These are phyloP conservation scores for Urocyon cinereoargenteus DNA, from an alignment of 2,797 vertebrate genomes.

Conservation along the genomic window DNA sequence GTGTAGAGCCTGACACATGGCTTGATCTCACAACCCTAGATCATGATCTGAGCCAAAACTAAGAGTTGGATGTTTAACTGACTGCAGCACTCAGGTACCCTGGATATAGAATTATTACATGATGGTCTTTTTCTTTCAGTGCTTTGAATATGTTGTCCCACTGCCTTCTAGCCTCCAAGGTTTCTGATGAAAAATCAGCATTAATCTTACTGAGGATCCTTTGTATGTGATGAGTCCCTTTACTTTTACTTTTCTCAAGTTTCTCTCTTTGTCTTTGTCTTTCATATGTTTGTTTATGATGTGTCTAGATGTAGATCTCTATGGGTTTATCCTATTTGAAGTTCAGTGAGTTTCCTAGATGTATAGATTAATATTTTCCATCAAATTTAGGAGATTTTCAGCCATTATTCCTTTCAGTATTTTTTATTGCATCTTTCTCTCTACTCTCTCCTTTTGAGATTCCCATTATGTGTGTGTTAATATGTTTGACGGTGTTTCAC, in stretches of 20 bases:
- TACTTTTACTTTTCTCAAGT: conserved; percentile 1
- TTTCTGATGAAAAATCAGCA: conserved; percentile 30
- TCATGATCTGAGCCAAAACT: too few relatives aligned
- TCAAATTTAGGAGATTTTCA: conserved; percentile 27
- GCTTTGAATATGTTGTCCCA: conserved; percentile 1
- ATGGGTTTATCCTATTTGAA: conserved; percentile 34
- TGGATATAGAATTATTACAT: background rate
- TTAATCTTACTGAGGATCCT: background rate
- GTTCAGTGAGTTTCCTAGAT: background rate
- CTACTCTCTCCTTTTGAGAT: background rate
- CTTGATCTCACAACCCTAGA: too few relatives aligned
- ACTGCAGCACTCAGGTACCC: too few relatives aligned
- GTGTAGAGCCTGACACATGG: too few relatives aligned
- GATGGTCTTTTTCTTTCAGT: conserved; percentile 27
- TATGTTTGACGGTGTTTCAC: background rate
- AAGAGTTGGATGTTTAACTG: too few relatives aligned
- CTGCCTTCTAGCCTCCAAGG: background rate
- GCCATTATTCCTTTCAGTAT: conserved; percentile 20
- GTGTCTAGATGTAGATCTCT: background rate
- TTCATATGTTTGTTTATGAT: conserved; percentile 46
- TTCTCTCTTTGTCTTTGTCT: conserved; percentile 7
- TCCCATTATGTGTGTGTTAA: background rate
- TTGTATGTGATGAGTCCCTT: conserved; percentile 14
- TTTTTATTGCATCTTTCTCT: conserved; percentile 10
- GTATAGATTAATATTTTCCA: conserved; percentile 35